Conservation (phyloP, 2,113 vertebrate genomes). For the Dicaeum eximium region DNA sequence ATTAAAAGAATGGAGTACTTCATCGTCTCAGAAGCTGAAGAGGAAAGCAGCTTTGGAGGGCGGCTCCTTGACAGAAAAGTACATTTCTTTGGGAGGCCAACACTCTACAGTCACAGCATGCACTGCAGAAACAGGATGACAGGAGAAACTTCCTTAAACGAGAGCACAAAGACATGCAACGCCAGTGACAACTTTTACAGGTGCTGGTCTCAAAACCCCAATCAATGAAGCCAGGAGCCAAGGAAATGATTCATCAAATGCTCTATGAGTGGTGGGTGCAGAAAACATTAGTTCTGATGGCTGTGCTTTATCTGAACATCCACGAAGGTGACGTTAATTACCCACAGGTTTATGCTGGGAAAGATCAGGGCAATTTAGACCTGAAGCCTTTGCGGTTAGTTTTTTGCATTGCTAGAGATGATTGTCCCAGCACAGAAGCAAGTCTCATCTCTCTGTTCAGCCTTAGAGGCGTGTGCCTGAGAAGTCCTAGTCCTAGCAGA, state of each 20-base stretch:
- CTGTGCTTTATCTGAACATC: not conserved
- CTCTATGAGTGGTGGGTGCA: accelerated
- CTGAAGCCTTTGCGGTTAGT: not conserved
- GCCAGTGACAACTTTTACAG: not conserved
- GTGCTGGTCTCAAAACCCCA: not conserved
- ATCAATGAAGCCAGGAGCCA: not conserved
- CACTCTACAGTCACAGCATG: not conserved
- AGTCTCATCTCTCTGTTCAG: not conserved
- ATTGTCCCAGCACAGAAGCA: not conserved
- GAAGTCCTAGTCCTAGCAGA: not conserved
- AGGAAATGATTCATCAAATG: not conserved
- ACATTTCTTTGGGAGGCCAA: not conserved
- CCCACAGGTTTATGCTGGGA: not conserved
- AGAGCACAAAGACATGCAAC: not conserved
- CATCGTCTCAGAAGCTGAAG: constrained; percentile 18
- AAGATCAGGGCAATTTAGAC: not conserved
- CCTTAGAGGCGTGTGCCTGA: not conserved
- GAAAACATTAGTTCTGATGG: not conserved
- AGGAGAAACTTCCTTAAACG: not conserved
- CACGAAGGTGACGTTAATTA: accelerated
- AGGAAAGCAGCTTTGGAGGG: constrained; percentile 7
- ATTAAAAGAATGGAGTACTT: constrained; percentile 30
- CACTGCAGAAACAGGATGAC: not conserved
- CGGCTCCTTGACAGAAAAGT: not conserved
- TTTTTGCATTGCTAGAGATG: not conserved